A percentile compares a stretch with the other conserved stretches of the same genome.
Evolutionary conservation across 2,113 vertebrate species (phyloP).

Genomic region (Glaucidium brasilianum): DNA sequence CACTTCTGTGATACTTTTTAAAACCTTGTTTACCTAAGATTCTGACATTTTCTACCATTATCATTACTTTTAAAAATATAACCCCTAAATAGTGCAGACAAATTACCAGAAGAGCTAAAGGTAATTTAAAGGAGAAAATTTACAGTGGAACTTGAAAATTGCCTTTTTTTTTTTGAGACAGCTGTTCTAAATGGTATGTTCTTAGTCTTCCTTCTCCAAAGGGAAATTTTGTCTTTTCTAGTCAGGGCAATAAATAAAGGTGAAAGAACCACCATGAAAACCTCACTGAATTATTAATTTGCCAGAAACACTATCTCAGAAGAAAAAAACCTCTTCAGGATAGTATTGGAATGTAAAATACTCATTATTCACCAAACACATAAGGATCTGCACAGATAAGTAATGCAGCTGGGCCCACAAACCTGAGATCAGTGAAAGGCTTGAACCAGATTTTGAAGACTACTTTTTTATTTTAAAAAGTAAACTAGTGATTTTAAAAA

Average conservation of each 20-base stretch:
- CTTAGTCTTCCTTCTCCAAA: constrained; percentile 20
- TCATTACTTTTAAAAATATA: constrained; percentile 3
- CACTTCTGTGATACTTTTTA: background rate
- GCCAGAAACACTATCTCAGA: background rate
- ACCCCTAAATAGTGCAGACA: background rate
- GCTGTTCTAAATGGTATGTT: background rate
- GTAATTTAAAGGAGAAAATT: constrained; percentile 9
- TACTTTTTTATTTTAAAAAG: background rate
- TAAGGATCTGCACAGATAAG: background rate
- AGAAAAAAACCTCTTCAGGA: background rate
- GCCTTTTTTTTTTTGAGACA: background rate
- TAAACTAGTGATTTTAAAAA: background rate
- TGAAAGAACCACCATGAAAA: constrained; percentile 33
- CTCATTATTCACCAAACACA: background rate
- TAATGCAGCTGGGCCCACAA: background rate
- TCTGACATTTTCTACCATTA: background rate
- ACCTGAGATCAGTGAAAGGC: background rate
- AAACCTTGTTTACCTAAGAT: background rate
- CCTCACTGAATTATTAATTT: constrained; percentile 59
- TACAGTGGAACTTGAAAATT: constrained; percentile 4
- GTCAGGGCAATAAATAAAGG: constrained; percentile 45
- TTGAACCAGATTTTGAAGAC: background rate
- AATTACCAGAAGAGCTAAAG: background rate
- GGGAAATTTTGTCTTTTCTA: constrained; percentile 45
- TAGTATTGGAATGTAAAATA: background rate